Percentiles rank a stretch among this genome's conserved stretches.
Conservation (phyloP, 1,140 invertebrate genomes). For the Scaptomyza montana region DNA sequence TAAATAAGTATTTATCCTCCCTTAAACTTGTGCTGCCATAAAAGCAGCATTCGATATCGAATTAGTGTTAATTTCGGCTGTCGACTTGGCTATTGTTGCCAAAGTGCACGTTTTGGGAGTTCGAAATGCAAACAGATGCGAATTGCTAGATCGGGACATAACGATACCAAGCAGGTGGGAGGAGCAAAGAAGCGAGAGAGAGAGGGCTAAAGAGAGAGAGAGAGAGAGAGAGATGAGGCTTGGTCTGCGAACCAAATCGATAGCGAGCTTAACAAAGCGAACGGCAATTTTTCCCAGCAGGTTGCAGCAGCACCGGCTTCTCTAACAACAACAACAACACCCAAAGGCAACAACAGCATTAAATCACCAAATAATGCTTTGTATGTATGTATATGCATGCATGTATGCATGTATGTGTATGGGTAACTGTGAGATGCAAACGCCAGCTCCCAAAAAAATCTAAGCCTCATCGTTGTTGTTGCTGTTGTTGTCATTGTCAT, state of each 20-base stretch:
- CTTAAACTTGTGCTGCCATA: constrained; percentile 1
- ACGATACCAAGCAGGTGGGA: constrained; percentile 7
- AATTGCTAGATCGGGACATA: constrained; percentile 23
- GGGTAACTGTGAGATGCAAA: constrained; percentile 61
- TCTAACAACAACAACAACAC: constrained; percentile 23
- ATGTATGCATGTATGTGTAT: constrained; percentile 8
- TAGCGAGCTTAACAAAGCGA: constrained; percentile 71
- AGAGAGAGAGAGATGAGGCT: neutral
- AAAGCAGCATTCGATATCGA: constrained; percentile 29
- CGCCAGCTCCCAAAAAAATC: constrained; percentile 16
- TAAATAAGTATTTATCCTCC: constrained; percentile 12
- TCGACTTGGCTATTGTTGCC: constrained; percentile 46
- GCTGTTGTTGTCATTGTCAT: neutral
- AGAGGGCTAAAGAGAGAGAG: neutral
- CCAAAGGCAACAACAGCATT: constrained; percentile 70
- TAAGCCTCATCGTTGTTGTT: constrained; percentile 7
- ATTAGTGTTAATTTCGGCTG: constrained; percentile 75
- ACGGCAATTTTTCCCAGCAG: constrained; percentile 65
- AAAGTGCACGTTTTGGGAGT: constrained; percentile 67
- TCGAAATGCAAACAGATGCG: constrained; percentile 55
- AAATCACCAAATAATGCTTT: constrained; percentile 60
- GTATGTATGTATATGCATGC: constrained; percentile 23
- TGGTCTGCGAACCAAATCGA: constrained; percentile 55
- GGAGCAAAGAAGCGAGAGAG: neutral
- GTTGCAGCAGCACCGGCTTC: constrained; percentile 59